Base-by-base conservation (phyloP, 1,140 invertebrate species). In the Cataglyphis hispanica region DNA sequence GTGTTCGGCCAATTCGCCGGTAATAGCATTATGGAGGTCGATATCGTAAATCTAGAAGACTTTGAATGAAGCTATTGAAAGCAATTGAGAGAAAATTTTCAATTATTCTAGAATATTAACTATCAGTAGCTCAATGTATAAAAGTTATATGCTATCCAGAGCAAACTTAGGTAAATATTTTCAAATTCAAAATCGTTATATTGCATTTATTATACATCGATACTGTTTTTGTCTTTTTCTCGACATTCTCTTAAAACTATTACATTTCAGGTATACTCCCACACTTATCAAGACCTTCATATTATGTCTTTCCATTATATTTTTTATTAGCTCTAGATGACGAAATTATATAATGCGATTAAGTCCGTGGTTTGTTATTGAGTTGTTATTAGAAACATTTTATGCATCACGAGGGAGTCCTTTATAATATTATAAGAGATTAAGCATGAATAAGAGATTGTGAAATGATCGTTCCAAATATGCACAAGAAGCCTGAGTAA, bases 1-100 rank as follows among this genome's bases (percentile, higher is more conserved):
- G 96, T 97, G 77, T 98, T 97, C 93, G 96, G 96, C n/a, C 97
- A 97, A 89, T 98, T 97, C 94, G 96, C 97, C 77, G 98, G 98
- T 27, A 96, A 96, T 60, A 96, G 96, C 86, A 96, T 98, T 58
- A 95, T 97, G 72, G 96, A 98, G 93, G 96, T 97, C 83, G 95
- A 97, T 92, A 97, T 98, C 87, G 90, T 97, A 25, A 98, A 98
- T 93, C 94, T 97, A 75, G 93, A 67, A 1, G 86, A 89, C n/a
- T 31, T 90, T 63, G 53, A 81, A 58, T 72, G 53, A 89, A 70
- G 89, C 22, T 60, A 22, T 86, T 50, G 16, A 50, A 93, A 78
- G 94, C 91, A 88, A 89, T 89, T 78, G 86, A 90, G 78, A 78
- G 78, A 78, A 67, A 84, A 85, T 66, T 90, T 87, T 81, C 60